Conservation (phyloP, 2,888 invertebrate species). For the Leptinotarsa peninsularis region DNA sequence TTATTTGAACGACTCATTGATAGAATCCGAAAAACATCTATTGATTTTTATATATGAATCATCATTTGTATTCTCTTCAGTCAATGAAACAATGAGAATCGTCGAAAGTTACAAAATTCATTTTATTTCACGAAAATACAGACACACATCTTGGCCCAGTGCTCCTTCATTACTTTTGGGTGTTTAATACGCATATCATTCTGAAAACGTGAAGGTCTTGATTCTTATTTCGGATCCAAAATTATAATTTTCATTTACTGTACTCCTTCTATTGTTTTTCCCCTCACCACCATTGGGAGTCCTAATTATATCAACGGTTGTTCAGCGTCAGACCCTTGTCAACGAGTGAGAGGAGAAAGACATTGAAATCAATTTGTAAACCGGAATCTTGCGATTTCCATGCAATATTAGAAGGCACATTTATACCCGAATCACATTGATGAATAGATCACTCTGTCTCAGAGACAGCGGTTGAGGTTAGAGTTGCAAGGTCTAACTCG, state of each 20-base stretch:
- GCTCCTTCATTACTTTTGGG: no score
- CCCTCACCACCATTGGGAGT: neutral
- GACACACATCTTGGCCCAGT: no score
- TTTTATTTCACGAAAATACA: no score
- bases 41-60: no score
- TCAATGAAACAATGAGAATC: no score
- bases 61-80: no score
- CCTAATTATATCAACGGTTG: slow-evolving; percentile 5
- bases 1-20: no score
- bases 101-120: no score
- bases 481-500: neutral
- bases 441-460: neutral
- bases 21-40: no score
- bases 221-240: neutral
- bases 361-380: neutral
- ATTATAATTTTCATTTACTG: neutral
- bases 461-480: neutral
- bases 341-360: neutral
- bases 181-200: no score
- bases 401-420: neutral
- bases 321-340: neutral
- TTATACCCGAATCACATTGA: slow-evolving; percentile 2
- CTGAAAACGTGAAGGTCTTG: no score
- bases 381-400: neutral
- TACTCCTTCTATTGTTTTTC: neutral